Evolutionary conservation across 2,888 invertebrate genomes (phyloP).

Genomic region (Drosophila infuscata): DNA sequence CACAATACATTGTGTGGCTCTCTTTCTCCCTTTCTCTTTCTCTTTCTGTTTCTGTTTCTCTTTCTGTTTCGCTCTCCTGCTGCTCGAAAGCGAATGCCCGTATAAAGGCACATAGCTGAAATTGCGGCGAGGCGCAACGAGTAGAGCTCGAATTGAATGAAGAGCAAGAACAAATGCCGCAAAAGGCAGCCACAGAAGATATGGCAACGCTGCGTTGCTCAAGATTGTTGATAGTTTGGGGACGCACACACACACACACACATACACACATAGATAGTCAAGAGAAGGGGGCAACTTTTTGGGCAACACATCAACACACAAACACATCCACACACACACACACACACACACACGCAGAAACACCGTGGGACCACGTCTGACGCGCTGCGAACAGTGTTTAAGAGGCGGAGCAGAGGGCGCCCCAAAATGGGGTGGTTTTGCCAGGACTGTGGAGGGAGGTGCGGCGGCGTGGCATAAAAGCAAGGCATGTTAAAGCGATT

Average conservation of each 20-base stretch:
- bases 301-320: conserved; percentile 34
- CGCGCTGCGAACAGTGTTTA: background rate
- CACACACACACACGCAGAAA: background rate
- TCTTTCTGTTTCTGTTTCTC: background rate
- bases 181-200: conserved; percentile 57
- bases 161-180: conserved; percentile 34
- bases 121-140: conserved; percentile 4
- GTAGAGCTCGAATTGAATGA: conserved; percentile 22
- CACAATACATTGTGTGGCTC: background rate
- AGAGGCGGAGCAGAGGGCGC: background rate
- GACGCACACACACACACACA: conserved; percentile 3
- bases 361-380: conserved; percentile 5
- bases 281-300: conserved; percentile 38
- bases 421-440: conserved; percentile 4
- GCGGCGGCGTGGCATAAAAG: conserved; percentile 60
- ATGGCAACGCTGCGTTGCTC: conserved; percentile 68
- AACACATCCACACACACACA: background rate
- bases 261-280: conserved; percentile 7
- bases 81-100: conserved; percentile 20
- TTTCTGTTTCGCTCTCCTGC: background rate
- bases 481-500: conserved; percentile 73
- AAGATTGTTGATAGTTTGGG: conserved; percentile 69
- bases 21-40: background rate
- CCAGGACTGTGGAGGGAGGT: background rate
- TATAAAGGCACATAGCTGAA: conserved; percentile 30